Evolutionary conservation across 2,113 vertebrate genomes (phyloP), one percentile per base, ranked within the genome.

Genomic region (Rutilus rutilus): DNA sequence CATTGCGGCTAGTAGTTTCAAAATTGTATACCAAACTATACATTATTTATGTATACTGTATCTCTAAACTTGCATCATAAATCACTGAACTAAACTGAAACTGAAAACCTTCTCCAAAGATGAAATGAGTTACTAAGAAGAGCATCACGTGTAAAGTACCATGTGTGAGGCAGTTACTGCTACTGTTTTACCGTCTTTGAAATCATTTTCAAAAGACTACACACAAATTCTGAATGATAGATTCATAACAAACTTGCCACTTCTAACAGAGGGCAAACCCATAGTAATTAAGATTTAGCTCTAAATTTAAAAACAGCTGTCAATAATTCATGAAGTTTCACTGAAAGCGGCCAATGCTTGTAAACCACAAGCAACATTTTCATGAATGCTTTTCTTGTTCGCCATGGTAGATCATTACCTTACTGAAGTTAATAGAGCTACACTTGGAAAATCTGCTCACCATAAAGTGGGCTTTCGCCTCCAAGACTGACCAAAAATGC

Each of bases 351-450:
- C n/a, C 52, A 85, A 88, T 54, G 47, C 64, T 50, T 76, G 45
- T 81, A 36, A 69, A 73, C 69, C 71, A 85, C 52, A 79, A 83
- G 45, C 73, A 73, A 45, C 12, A 62, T 50, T 69, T 83, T 85
- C 67, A 84, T 87, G 67, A 90, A 84, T 78, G 50, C 76, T 50
- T 62, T 85, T 62, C 54, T 90, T 87, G 67, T 86, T 87, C 74
- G 59, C 74, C 57, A 47, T 19, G 30, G 50, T 42, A 83, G 65
- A 84, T 83, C 78, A 83, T 69, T 82, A 76, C 33, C 65, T 76
- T 86, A 39, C 71, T 84, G 19, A 79, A 75, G 76, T 87, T 82
- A 88, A 75, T 78, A 45, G 81, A 65, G 82, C 85, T 86, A 42
- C 47, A 84, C 64, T 84, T 86, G 82, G 85, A 86, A 64, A 83